phyloP scores from a whole-genome alignment of 2,797 vertebrate genomes.

The Clarias fuscus region DNA sequence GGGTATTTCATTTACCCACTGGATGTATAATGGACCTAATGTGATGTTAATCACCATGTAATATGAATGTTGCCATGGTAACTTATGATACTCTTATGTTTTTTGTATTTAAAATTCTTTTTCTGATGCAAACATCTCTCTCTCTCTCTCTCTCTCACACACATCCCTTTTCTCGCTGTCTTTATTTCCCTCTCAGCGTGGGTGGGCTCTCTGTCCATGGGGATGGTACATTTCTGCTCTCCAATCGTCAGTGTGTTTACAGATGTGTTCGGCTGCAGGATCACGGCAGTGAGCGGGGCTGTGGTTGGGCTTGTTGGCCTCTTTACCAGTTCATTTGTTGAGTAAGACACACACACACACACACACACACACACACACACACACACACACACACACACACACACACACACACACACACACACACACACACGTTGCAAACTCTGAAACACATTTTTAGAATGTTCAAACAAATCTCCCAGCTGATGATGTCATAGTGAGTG shows the following conservation, averaged over 20 bases:
- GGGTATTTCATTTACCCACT: not conserved
- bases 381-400: not conserved
- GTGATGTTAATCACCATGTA: not conserved
- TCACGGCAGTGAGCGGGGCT: slow-evolving; percentile 86
- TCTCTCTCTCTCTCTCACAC: slow-evolving; percentile 57
- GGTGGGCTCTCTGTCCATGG: slow-evolving; percentile 95
- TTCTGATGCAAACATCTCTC: not conserved
- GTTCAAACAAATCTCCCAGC: not conserved
- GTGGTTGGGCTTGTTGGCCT: slow-evolving; percentile 85
- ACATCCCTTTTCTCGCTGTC: slow-evolving; percentile 71
- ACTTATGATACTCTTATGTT: not conserved
- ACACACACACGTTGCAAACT: not conserved
- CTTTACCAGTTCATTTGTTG: slow-evolving; percentile 90
- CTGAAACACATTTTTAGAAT: not conserved
- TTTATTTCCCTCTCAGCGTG: slow-evolving; percentile 74
- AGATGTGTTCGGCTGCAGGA: slow-evolving; percentile 86
- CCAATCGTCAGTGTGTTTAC: slow-evolving; percentile 95
- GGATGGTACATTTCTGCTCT: slow-evolving; percentile 98
- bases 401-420: no score
- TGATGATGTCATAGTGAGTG: no score
- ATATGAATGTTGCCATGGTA: not conserved
- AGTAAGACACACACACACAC: slow-evolving; percentile 71
- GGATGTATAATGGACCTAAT: not conserved
- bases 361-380: slow-evolving; percentile 15
- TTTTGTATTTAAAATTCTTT: not conserved